Evolutionary conservation across 2,113 vertebrate genomes (phyloP), one percentile per base, ranked within the genome.

Genomic region (Donacobius atricapilla): DNA sequence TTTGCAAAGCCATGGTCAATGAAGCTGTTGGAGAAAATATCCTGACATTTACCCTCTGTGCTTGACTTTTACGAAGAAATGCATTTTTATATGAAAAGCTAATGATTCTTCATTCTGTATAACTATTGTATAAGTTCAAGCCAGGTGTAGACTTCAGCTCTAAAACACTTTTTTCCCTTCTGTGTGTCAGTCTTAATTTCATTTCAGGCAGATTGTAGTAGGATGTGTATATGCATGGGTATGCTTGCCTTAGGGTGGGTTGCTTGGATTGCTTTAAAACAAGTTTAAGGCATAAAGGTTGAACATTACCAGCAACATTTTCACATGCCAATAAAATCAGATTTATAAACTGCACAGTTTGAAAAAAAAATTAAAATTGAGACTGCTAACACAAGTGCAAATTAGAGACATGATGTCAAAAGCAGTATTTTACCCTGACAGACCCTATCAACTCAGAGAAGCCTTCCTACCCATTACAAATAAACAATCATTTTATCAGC

Each of bases 31-130:
- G 33, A 72, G 35, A 50, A 79, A 86, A 94, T 71, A 92, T 37
- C 72, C 79, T 94, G 83, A 86, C 44, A 68, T 95, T 93, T 93
- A 89, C 27, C 10, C 35, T 69, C 39, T 39, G 24, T 45, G 25
- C 47, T 88, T 91, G 73, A 95, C 83, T 94, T 94, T 80, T 40
- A 77, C 72, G 68, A 94, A 83, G 31, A 18, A 85, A 66, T 47
- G 54, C 2, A 4, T 31, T 88, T 78, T 57, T 39, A 73, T 57
- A 72, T 9, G 35, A 90, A 93, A 85, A 93, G 58, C 44, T 89
- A 95, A 87, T 84, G 69, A 92, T 73, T 79, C 57, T 87, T 27
- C 63, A 89, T 71, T 69, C 66, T 69, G n/a, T 45, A 27, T 65
- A 89, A 73, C 70, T 86, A 92, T 27, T 90, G 68, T 19, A 4